Evolutionary conservation across 2,797 vertebrate genomes (phyloP).

Genomic region (Argya squamiceps): DNA sequence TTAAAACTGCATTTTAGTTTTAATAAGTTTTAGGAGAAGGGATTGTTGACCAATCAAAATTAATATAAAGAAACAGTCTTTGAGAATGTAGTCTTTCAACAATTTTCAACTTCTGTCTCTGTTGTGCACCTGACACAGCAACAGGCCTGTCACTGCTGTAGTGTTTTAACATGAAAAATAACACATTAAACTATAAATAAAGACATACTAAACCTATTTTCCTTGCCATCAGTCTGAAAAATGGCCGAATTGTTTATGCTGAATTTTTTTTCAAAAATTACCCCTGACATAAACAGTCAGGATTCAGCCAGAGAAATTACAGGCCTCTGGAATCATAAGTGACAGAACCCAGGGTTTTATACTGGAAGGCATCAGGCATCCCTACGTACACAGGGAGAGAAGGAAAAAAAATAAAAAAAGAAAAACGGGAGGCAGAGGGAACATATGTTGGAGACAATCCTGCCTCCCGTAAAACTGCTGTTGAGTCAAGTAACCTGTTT

Average conservation of each 20-base stretch:
- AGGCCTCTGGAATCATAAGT: neutral
- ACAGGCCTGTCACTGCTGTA: neutral
- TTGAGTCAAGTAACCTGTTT: constrained; percentile 71
- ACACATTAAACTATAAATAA: neutral
- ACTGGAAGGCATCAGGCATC: neutral
- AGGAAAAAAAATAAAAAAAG: neutral
- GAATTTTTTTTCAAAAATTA: neutral
- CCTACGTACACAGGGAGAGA: accelerated
- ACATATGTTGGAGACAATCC: constrained; percentile 65
- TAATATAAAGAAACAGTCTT: neutral
- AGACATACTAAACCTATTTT: neutral
- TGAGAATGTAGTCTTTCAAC: neutral
- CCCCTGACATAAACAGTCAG: neutral
- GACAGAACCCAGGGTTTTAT: neutral
- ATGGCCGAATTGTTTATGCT: neutral
- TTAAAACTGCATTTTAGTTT: accelerated
- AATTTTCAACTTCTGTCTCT: neutral
- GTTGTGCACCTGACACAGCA: neutral
- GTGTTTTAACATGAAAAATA: neutral
- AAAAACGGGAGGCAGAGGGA: neutral
- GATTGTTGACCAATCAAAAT: neutral
- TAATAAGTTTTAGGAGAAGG: neutral
- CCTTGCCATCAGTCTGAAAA: neutral
- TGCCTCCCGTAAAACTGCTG: constrained; percentile 46
- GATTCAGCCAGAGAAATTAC: neutral